phyloP scores from a whole-genome alignment of 2,113 vertebrate species.

The Aptenodytes patagonicus region DNA sequence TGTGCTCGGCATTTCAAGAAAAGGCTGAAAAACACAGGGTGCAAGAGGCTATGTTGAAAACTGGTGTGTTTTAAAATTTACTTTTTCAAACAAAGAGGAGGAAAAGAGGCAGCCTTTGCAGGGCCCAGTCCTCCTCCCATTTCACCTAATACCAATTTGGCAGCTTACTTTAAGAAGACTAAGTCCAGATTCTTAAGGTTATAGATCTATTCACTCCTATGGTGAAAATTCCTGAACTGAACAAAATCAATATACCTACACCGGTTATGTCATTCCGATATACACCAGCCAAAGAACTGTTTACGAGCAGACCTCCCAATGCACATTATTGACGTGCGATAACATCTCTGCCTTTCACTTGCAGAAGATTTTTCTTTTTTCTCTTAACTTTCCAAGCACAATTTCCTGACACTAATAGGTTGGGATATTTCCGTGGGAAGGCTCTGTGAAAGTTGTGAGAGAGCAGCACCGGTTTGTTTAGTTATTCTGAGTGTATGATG shows the following conservation, averaged over 20 bases:
- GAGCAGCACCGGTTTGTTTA: conserved; percentile 11
- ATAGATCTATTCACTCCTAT: neutral
- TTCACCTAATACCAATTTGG: neutral
- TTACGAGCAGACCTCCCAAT: neutral
- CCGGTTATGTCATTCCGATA: neutral
- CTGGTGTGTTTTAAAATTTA: neutral
- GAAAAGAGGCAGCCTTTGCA: neutral
- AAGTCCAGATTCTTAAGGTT: neutral
- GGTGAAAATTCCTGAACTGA: neutral
- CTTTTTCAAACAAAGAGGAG: neutral
- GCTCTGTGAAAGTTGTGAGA: conserved; percentile 28
- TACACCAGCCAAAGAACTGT: neutral
- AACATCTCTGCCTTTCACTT: conserved; percentile 20
- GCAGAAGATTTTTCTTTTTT: neutral
- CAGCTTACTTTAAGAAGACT: neutral
- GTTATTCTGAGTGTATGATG: conserved; percentile 50
- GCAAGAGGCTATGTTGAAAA: neutral
- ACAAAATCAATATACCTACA: neutral
- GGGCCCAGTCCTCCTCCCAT: neutral
- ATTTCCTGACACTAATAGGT: conserved; percentile 25
- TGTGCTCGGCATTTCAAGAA: neutral
- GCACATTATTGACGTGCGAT: neutral
- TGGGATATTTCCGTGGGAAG: conserved; percentile 24
- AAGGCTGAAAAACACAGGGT: neutral
- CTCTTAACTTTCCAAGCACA: conserved; percentile 11